Conservation (phyloP, 1,140 invertebrate species). For the Eurosta solidaginis region DNA sequence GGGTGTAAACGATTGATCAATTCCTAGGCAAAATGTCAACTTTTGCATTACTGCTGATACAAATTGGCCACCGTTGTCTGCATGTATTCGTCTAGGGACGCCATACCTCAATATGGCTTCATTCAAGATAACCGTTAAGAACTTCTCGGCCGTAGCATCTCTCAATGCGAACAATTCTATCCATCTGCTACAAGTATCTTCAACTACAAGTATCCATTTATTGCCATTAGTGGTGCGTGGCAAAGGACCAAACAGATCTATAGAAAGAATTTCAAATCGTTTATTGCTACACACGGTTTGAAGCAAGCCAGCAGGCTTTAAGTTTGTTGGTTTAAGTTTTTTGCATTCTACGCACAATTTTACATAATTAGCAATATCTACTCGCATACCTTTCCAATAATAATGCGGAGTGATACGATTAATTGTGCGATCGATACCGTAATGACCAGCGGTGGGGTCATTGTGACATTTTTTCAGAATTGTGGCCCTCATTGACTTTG, state of each 20-base stretch:
- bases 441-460: slow-evolving; percentile 43
- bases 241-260: slow-evolving; percentile 40
- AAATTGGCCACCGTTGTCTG: slow-evolving; percentile 50
- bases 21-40: slow-evolving; percentile 30
- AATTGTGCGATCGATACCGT: slow-evolving; percentile 42
- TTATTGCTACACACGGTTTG: slow-evolving; percentile 41
- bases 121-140: slow-evolving; percentile 8
- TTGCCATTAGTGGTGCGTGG: too few species aligned
- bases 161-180: neutral
- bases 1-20: slow-evolving; percentile 43
- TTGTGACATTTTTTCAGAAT: slow-evolving; percentile 42
- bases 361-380: slow-evolving; percentile 42
- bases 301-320: slow-evolving; percentile 47
- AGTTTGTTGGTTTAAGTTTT: slow-evolving; percentile 44
- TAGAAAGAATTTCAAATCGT: slow-evolving; percentile 48
- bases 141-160: neutral
- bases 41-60: slow-evolving; percentile 41
- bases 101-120: slow-evolving; percentile 42
- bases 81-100: slow-evolving; percentile 38
- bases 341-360: slow-evolving; percentile 44
- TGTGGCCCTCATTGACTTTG: slow-evolving; percentile 49
- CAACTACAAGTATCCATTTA: slow-evolving; percentile 8
- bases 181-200: slow-evolving; percentile 21
- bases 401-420: slow-evolving; percentile 44
- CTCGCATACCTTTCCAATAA: slow-evolving; percentile 48